phyloP scores from a whole-genome alignment of 2,797 vertebrate genomes.

The Bovichtus diacanthus region DNA sequence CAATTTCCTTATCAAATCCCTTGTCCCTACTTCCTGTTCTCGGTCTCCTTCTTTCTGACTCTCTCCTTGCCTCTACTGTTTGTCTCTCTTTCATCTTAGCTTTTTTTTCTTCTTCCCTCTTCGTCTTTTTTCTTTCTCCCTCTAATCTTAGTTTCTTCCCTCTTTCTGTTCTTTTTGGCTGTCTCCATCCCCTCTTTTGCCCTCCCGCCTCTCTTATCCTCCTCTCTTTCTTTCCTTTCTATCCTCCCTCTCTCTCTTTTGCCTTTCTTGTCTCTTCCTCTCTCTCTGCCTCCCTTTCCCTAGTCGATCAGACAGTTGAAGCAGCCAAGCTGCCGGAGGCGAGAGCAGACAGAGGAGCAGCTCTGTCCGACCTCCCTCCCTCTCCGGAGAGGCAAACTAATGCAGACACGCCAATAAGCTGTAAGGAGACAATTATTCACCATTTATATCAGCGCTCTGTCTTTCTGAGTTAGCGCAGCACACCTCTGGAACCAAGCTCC shows the following conservation, averaged over 20 bases:
- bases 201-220: neutral
- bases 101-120: neutral
- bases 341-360: conserved; percentile 71
- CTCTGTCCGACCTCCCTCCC: conserved; percentile 71
- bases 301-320: conserved; percentile 75
- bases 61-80: conserved; percentile 11
- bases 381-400: conserved; percentile 75
- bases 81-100: neutral
- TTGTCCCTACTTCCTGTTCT: neutral
- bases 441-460: conserved; percentile 70
- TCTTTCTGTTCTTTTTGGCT: conserved; percentile 11
- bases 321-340: conserved; percentile 76
- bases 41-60: conserved; percentile 12
- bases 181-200: too few relatives aligned
- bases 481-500: conserved; percentile 33
- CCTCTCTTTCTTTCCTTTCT: conserved; percentile 1
- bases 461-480: conserved; percentile 35
- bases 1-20: conserved; percentile 27
- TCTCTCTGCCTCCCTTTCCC: conserved; percentile 58
- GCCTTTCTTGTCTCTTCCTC: conserved; percentile 44
- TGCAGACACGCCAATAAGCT: conserved; percentile 74
- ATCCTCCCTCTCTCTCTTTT: conserved; percentile 31
- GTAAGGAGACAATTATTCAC: conserved; percentile 79
- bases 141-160: conserved; percentile 1
- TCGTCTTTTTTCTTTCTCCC: conserved; percentile 4